Evolutionary conservation across 2,113 vertebrate species (phyloP).

Genomic region (Jacana jacana): DNA sequence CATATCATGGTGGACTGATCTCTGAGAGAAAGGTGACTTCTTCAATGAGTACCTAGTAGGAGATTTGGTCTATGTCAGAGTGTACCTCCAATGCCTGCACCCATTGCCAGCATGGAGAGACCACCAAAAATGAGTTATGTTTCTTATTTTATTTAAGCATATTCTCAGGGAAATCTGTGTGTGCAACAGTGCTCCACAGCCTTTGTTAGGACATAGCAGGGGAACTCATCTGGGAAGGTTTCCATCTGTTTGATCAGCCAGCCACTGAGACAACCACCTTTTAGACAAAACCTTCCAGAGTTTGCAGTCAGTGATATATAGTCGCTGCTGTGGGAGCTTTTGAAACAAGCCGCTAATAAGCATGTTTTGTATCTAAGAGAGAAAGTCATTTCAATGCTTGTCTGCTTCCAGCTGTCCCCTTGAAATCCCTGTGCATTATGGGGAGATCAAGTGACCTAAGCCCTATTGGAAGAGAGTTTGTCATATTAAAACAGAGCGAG

Average conservation of each 20-base stretch:
- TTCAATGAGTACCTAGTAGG: neutral
- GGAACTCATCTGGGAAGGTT: neutral
- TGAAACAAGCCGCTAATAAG: conserved; percentile 18
- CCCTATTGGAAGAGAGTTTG: neutral
- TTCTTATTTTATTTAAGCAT: neutral
- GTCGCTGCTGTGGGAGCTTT: neutral
- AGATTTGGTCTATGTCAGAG: neutral
- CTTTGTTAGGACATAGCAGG: neutral
- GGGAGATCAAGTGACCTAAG: conserved; percentile 21
- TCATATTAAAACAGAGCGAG: neutral
- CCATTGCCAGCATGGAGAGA: neutral
- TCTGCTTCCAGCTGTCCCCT: conserved; percentile 31
- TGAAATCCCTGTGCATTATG: conserved; percentile 2
- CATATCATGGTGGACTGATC: neutral
- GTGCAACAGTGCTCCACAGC: neutral
- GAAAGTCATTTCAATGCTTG: neutral
- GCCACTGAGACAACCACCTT: neutral
- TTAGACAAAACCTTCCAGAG: neutral
- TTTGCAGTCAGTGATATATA: neutral
- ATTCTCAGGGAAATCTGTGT: neutral
- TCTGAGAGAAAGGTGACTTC: neutral
- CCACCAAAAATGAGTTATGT: neutral
- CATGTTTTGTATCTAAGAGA: neutral
- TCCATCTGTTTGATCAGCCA: neutral
- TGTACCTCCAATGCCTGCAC: neutral